Percentiles rank a stretch among this genome's conserved stretches.
phyloP scores from a whole-genome alignment of 2,888 invertebrate genomes.

The Troides aeacus region DNA sequence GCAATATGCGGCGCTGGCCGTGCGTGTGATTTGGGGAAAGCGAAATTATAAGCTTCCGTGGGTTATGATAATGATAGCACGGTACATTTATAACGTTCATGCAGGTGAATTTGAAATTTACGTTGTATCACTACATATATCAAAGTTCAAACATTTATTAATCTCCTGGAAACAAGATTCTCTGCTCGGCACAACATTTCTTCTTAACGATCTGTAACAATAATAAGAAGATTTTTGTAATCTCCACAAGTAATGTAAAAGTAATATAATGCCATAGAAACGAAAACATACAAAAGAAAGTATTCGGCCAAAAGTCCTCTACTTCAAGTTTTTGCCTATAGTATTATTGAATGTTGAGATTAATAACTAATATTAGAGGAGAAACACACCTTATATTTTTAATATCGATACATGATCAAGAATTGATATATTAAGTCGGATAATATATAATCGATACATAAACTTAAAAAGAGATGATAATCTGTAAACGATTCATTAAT shows the following conservation, averaged over 20 bases:
- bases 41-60: slow-evolving; percentile 27
- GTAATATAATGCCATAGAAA: background rate
- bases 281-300: background rate
- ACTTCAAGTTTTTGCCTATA: too few relatives aligned
- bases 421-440: too few relatives aligned
- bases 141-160: background rate
- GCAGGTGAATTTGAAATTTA: slow-evolving; percentile 11
- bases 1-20: slow-evolving; percentile 57
- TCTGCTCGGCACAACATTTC: background rate
- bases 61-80: slow-evolving; percentile 8
- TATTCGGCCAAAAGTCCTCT: too few relatives aligned
- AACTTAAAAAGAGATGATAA: too few relatives aligned
- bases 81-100: slow-evolving; percentile 8
- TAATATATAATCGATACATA: too few relatives aligned
- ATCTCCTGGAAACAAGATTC: background rate
- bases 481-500: too few relatives aligned
- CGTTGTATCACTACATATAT: background rate
- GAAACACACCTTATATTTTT: too few relatives aligned
- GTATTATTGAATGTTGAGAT: too few relatives aligned
- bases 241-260: background rate
- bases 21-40: slow-evolving; percentile 55
- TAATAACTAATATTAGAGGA: too few relatives aligned
- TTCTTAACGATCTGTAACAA: background rate
- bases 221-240: background rate
- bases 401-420: too few relatives aligned